A percentile compares a stretch with the other conserved stretches of the same genome.
phyloP scores from a whole-genome alignment of 2,797 vertebrate genomes.

The Buceros bicornis region DNA sequence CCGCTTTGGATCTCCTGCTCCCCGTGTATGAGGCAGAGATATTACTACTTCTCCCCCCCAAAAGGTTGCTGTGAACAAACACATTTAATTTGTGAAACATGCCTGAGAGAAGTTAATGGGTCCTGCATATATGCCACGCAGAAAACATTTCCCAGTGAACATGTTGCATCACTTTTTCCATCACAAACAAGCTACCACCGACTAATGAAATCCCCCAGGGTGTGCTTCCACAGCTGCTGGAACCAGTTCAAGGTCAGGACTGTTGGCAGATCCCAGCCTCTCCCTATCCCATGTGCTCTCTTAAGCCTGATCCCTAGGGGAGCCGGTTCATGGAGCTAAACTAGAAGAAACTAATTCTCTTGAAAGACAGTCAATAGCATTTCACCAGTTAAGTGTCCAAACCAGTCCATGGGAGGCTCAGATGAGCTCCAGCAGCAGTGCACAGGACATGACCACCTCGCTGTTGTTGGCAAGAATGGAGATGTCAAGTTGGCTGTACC shows the following conservation, averaged over 20 bases:
- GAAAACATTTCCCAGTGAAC: background rate
- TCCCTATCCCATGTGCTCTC: background rate
- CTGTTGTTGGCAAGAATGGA: rapidly evolving
- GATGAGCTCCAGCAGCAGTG: background rate
- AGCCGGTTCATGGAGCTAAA: background rate
- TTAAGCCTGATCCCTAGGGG: background rate
- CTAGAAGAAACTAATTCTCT: background rate
- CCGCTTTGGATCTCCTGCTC: background rate
- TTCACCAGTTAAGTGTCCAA: background rate
- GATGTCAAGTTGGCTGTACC: background rate
- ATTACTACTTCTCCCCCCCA: background rate
- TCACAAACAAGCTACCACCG: background rate
- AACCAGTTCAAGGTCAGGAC: background rate
- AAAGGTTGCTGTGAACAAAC: background rate
- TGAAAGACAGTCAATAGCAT: background rate
- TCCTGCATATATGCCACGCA: background rate
- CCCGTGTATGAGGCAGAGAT: background rate
- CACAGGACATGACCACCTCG: background rate
- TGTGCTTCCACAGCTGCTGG: background rate
- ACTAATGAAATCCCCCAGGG: background rate
- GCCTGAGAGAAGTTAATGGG: background rate
- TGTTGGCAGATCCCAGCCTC: background rate
- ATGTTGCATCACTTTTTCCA: background rate
- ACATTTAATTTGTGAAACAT: background rate
- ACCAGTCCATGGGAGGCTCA: background rate